Conservation (phyloP, 1,140 invertebrate species). For the Temnothorax curvispinosus region DNA sequence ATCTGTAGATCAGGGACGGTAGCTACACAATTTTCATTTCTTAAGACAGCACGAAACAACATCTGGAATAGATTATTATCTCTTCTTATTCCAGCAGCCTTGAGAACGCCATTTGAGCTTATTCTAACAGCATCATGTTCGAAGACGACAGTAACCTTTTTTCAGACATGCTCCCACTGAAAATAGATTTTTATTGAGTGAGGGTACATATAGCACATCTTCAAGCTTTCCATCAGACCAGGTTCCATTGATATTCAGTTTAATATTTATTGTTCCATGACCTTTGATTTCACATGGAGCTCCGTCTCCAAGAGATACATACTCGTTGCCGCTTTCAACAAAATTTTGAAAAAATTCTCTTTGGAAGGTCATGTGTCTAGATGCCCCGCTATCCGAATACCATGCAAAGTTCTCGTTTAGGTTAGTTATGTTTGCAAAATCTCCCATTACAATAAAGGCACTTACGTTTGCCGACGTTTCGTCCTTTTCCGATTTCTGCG, state of each 20-base stretch:
- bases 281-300: conserved; percentile 46
- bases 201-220: conserved; percentile 69
- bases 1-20: conserved; percentile 20
- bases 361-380: conserved; percentile 52
- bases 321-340: not conserved
- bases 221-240: conserved; percentile 53
- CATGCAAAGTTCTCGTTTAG: conserved; percentile 42
- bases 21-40: not conserved
- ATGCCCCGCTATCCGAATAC: conserved; percentile 62
- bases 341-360: conserved; percentile 44
- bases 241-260: conserved; percentile 10
- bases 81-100: conserved; percentile 55
- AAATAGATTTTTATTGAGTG: conserved; percentile 70
- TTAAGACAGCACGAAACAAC: conserved; percentile 24
- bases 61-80: conserved; percentile 59
- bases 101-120: conserved; percentile 21
- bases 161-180: conserved; percentile 65
- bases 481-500: not conserved
- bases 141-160: conserved; percentile 63
- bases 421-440: too few relatives aligned
- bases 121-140: conserved; percentile 51
- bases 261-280: conserved; percentile 57
- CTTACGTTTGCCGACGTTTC: not conserved
- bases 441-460: not conserved
- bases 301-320: conserved; percentile 63